Base-by-base conservation (phyloP, 2,888 invertebrate species). In the Baronia brevicornis region DNA sequence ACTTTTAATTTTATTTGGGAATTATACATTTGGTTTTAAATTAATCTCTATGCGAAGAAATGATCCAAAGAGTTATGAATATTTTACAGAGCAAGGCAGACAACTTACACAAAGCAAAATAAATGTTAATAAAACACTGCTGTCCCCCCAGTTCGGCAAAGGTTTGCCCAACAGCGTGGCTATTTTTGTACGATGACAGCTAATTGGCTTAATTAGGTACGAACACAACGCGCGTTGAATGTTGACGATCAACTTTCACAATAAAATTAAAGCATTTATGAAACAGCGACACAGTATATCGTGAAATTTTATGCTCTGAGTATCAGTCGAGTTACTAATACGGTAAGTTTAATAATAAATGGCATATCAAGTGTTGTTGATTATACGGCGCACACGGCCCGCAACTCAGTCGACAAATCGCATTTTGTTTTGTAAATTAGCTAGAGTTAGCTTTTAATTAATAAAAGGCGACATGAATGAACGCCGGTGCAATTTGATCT, bases 371-470 rank as follows among this genome's bases (percentile, higher is more conserved):
- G 34, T 35, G 32, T 35, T 31, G 29, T 30, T 25, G 32, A 24
- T 29, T 20, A 29, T 25, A 20, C 18, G 17, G 17, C 28, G 25
- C 30, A 10, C 19, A 8, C 28, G 27, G 6, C 18, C 15, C 19
- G 20, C 24, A 18, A 31, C 37, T 37, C 38, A 38, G 40, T 27
- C 34, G 28, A 31, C 27, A 36, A 36, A 36, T 31, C 13, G 23
- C 31, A 27, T 27, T 22, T 23, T 27, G 22, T 22, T 30, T 18
- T 31, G 27, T 36, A 27, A 36, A 36, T 36, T 31, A 26, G 36
- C 23, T 13, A 4, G 26, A 27, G 35, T 31, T 36, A 27, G 26
- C 23, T 23, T 27, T 36, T 22, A 27, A 36, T 36, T 36, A 30
- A 36, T 31, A 36, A 18, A 31, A 36, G 27, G 31, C 6, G 36